phyloP scores from a whole-genome alignment of 2,888 invertebrate species.

The Prenolepis imparis region DNA sequence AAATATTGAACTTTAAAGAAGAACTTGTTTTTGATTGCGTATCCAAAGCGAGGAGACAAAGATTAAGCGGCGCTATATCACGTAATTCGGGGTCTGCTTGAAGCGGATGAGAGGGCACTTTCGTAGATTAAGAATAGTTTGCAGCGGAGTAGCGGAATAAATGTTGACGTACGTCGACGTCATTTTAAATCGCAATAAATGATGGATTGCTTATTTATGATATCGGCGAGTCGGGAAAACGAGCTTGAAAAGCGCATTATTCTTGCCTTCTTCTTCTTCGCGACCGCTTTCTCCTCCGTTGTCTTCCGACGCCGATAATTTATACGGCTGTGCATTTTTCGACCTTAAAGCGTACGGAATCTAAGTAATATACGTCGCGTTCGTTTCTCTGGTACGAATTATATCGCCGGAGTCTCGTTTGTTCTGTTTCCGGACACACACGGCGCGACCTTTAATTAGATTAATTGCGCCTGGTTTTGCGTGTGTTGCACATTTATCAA shows the following conservation, averaged over 20 bases:
- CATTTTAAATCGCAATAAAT: slow-evolving; percentile 67
- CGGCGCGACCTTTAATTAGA: slow-evolving; percentile 41
- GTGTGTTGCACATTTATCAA: slow-evolving; percentile 14
- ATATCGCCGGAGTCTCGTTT: neutral
- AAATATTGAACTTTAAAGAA: neutral
- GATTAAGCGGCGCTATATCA: slow-evolving; percentile 18
- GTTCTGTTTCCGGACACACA: slow-evolving; percentile 17
- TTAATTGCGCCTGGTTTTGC: slow-evolving; percentile 32
- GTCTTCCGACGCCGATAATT: slow-evolving; percentile 12
- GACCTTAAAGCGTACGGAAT: slow-evolving; percentile 16
- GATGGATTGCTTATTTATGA: slow-evolving; percentile 64
- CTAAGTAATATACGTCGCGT: slow-evolving; percentile 8
- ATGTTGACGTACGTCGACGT: slow-evolving; percentile 62
- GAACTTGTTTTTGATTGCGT: neutral
- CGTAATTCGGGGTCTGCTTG: neutral
- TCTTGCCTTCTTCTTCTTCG: slow-evolving; percentile 4
- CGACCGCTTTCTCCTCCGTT: neutral
- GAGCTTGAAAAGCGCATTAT: slow-evolving; percentile 20
- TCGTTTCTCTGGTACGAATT: slow-evolving; percentile 3
- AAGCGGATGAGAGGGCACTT: slow-evolving; percentile 45
- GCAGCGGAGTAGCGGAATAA: slow-evolving; percentile 58
- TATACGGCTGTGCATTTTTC: neutral
- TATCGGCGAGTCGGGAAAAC: slow-evolving; percentile 54
- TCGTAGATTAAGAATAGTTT: slow-evolving; percentile 63
- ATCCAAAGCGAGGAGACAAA: neutral